These are phyloP conservation scores for Anoplolepis gracilipes DNA, from an alignment of 1,140 invertebrate genomes.

Conservation along the genomic window DNA sequence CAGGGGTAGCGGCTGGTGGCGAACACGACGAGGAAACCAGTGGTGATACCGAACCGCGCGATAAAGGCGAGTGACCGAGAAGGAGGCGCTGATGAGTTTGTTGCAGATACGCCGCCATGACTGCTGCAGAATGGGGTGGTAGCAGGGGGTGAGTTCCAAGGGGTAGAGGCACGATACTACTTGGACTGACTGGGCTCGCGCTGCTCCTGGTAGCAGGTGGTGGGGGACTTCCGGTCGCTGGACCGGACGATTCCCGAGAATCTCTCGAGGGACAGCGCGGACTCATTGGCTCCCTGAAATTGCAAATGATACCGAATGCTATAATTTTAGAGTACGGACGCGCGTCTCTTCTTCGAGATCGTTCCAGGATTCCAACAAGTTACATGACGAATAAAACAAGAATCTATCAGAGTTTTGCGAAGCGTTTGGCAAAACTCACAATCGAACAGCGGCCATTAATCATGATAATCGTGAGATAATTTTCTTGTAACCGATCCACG, in stretches of 20 bases:
- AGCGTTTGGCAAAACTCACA: conserved; percentile 3
- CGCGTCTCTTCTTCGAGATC: background rate
- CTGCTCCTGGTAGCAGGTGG: conserved; percentile 86
- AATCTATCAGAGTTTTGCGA: conserved; percentile 39
- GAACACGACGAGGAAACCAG: conserved; percentile 88
- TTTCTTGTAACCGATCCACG: conserved; percentile 72
- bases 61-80: conserved; percentile 90
- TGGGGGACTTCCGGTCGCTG: conserved; percentile 87
- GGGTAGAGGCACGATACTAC: conserved; percentile 83
- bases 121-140: conserved; percentile 91
- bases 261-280: conserved; percentile 92
- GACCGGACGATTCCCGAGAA: conserved; percentile 89
- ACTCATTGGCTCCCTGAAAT: conserved; percentile 91
- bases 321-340: conserved; percentile 1
- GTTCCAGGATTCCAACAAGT: background rate
- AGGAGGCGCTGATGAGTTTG: conserved; percentile 91
- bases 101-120: conserved; percentile 91
- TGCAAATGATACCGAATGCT: conserved; percentile 65
- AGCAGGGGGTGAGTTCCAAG: conserved; percentile 86
- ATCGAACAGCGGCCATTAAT: conserved; percentile 60
- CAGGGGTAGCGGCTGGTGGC: conserved; percentile 85
- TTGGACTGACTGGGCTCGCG: conserved; percentile 85
- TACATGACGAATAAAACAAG: background rate
- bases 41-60: conserved; percentile 87
- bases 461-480: conserved; percentile 65